These are phyloP conservation scores for Anser brachyrhynchus DNA, from an alignment of 2,113 vertebrate species.

Conservation along the genomic window DNA sequence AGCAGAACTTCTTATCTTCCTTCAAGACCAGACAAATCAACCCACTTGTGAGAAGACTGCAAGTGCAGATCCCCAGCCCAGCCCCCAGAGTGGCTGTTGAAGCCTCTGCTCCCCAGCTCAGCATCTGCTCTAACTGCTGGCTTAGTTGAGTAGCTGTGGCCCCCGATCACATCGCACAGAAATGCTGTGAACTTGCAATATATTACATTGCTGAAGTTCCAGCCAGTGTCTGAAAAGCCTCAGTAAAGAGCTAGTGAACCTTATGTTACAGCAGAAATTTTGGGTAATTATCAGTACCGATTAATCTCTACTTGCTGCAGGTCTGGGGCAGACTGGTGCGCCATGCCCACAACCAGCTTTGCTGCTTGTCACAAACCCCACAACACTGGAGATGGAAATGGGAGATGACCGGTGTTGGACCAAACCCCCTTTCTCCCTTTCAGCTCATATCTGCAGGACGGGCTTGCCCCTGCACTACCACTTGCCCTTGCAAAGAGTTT, in stretches of 20 bases:
- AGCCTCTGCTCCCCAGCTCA: accelerated
- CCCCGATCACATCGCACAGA: not conserved
- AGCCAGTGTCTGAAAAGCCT: not conserved
- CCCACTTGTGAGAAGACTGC: accelerated
- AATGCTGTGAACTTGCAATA: not conserved
- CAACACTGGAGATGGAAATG: not conserved
- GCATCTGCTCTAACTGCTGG: accelerated
- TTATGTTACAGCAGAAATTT: not conserved
- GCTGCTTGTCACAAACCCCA: not conserved
- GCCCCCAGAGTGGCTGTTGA: not conserved
- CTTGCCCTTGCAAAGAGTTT: not conserved
- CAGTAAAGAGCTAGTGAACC: not conserved
- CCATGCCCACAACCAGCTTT: no score
- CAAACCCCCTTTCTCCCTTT: not conserved
- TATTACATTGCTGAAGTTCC: accelerated
- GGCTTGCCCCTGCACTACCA: not conserved
- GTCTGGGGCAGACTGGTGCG: accelerated
- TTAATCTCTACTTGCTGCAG: not conserved
- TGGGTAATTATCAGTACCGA: not conserved
- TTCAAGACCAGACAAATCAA: not conserved
- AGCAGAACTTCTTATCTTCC: not conserved
- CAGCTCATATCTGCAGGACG: accelerated
- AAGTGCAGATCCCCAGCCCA: accelerated
- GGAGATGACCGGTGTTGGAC: not conserved
- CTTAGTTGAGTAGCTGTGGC: accelerated